Percentiles rank a stretch among this genome's conserved stretches.
These are phyloP conservation scores for Aradophagus sp. DNA, from an alignment of 1,140 invertebrate species.

Conservation along the genomic window DNA sequence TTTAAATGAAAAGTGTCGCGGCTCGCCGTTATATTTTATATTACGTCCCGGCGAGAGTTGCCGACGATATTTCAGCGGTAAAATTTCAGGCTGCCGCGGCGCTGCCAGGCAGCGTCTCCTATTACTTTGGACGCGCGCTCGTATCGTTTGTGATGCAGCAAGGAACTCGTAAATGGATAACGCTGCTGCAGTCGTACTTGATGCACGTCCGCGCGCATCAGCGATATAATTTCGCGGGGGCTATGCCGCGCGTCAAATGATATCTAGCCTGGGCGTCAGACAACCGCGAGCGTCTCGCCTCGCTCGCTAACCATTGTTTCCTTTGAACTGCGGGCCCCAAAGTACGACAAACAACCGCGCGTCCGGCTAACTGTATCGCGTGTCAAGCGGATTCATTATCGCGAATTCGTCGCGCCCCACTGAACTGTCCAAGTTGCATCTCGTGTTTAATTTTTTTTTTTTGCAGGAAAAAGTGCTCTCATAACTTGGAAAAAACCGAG, in stretches of 20 bases:
- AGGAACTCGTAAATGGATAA: conserved; percentile 51
- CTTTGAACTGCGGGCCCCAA: too few species aligned
- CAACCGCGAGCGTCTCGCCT: too few species aligned
- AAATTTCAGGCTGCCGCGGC: too few species aligned
- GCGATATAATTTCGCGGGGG: conserved; percentile 32
- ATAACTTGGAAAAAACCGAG: too few species aligned
- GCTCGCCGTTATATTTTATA: conserved; percentile 54
- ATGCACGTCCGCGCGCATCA: conserved; percentile 38
- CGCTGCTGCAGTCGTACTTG: conserved; percentile 40
- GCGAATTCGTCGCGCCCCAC: too few species aligned
- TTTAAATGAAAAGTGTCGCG: conserved; percentile 54
- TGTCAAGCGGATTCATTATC: conserved; percentile 32
- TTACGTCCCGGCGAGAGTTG: conserved; percentile 40
- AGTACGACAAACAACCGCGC: too few species aligned
- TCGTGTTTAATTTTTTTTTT: too few species aligned
- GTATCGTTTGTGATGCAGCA: conserved; percentile 49
- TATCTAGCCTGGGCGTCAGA: conserved; percentile 13
- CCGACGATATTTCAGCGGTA: conserved; percentile 50
- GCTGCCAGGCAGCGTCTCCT: conserved; percentile 44
- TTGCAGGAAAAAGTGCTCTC: too few species aligned
- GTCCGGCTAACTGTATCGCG: too few species aligned
- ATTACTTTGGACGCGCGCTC: conserved; percentile 48
- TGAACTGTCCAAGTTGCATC: too few species aligned
- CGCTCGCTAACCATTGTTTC: conserved; percentile 11
- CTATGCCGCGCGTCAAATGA: conserved; percentile 10